Evolutionary conservation across 1,140 invertebrate genomes (phyloP).

Genomic region (Ptiloglossa arizonensis): DNA sequence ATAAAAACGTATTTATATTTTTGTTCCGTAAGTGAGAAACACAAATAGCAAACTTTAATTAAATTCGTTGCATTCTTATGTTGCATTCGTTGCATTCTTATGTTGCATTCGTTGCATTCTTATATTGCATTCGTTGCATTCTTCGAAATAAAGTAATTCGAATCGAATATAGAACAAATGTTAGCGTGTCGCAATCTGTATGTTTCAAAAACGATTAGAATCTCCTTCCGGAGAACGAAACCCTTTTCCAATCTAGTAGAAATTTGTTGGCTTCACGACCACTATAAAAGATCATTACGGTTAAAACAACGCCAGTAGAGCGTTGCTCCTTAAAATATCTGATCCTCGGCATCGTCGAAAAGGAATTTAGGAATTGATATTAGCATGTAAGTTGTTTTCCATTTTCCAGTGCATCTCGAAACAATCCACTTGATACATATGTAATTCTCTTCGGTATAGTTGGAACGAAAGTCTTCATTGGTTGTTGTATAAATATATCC

Average conservation of each 20-base stretch:
- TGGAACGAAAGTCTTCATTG: neutral
- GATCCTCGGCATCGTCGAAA: neutral
- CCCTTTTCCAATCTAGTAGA: conserved; percentile 1
- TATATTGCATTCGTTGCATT: too few relatives aligned
- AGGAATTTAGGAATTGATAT: neutral
- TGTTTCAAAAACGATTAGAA: conserved; percentile 1
- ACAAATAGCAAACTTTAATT: too few relatives aligned
- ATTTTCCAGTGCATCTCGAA: neutral
- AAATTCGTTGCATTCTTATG: too few relatives aligned
- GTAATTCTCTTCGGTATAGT: neutral
- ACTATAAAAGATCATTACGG: conserved; percentile 33
- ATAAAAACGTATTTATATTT: too few relatives aligned
- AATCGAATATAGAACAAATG: neutral
- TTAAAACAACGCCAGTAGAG: neutral
- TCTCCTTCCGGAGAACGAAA: neutral
- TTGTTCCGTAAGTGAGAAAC: too few relatives aligned
- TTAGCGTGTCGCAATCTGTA: neutral
- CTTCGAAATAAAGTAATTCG: too few relatives aligned
- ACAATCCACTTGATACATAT: too few relatives aligned
- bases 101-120: too few relatives aligned
- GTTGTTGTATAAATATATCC: too few relatives aligned
- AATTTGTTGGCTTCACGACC: conserved; percentile 34
- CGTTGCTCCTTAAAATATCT: neutral
- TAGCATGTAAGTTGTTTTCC: conserved; percentile 19
- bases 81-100: too few relatives aligned